Evolutionary conservation across 2,113 vertebrate genomes (phyloP).

Genomic region (Stercorarius parasiticus): DNA sequence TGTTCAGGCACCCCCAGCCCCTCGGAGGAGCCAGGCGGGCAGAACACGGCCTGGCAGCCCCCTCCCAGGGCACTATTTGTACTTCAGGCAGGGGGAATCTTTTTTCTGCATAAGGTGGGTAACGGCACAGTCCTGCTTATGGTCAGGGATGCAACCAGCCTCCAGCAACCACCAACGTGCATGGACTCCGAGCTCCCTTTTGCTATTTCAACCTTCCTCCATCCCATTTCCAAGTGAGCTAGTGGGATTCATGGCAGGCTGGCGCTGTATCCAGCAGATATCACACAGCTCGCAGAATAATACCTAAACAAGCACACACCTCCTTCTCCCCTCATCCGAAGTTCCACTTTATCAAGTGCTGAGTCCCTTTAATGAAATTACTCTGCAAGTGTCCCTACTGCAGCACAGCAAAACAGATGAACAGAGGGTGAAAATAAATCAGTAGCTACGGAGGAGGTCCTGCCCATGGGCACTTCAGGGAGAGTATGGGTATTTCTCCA

Average conservation of each 20-base stretch:
- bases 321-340: neutral
- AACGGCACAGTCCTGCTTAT: neutral
- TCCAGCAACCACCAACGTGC: rapidly evolving
- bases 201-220: neutral
- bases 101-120: neutral
- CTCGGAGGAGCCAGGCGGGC: neutral
- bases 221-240: neutral
- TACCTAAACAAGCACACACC: neutral
- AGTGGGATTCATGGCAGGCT: neutral
- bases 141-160: neutral
- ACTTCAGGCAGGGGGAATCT: neutral
- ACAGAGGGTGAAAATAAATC: neutral
- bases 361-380: neutral
- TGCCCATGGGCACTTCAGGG: neutral
- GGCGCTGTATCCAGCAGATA: neutral
- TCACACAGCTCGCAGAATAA: rapidly evolving
- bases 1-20: neutral
- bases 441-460: neutral
- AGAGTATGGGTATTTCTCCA: neutral
- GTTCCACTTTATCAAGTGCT: neutral
- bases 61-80: neutral
- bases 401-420: neutral
- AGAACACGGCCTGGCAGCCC: neutral
- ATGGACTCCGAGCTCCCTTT: neutral
- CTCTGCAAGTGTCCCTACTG: neutral